Evolutionary conservation across 2,113 vertebrate genomes (phyloP), one percentile per base, ranked within the genome.

Genomic region (Hippolais icterina): DNA sequence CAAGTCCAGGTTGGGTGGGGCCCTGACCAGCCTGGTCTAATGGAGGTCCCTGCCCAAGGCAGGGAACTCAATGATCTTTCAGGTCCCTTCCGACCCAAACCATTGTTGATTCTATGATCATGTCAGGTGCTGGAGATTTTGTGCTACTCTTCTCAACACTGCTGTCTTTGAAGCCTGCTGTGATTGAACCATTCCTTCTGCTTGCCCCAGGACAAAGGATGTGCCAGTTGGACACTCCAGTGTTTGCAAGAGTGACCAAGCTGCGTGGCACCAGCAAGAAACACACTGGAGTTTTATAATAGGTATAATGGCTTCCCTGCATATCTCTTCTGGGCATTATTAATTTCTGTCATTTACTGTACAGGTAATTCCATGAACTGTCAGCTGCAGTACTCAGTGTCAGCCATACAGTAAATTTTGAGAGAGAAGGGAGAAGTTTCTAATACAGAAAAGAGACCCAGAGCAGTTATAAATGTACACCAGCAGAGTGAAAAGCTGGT

Each of bases 351-450:
- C 44, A 25, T 91, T 95, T 77, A 77, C 47, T 83, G 15, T 28
- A 19, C n/a, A 61, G 31, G 25, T 69, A 69, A 77, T 89, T 89
- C 83, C 77, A 52, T 52, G 60, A 72, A 31, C 17, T 71, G 66
- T 71, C 79, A 84, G 84, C 69, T 91, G 75, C 8, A 5, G 19
- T 49, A 44, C 77, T 77, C 47, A 15, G 24, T 54, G 87, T 93
- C 87, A 86, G 64, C 79, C 63, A 83, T 71, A 66, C 5, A 88
- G 71, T 77, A 65, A 94, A 86, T 29, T 37, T 37, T 11, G 57
- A 60, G 10, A 23, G 10, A 59, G 14, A 59, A 59, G 21, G 57
- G 11, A 80, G 41, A 85, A 65, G 20, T 90, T 94, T 90, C 59
- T 71, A 81, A 78, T 21, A 64, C 37, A 72, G 75, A 25, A 29